A percentile compares a stretch with the other conserved stretches of the same genome.
Conservation (phyloP, 2,888 invertebrate species). For the Rambutsinella grinnellia region DNA sequence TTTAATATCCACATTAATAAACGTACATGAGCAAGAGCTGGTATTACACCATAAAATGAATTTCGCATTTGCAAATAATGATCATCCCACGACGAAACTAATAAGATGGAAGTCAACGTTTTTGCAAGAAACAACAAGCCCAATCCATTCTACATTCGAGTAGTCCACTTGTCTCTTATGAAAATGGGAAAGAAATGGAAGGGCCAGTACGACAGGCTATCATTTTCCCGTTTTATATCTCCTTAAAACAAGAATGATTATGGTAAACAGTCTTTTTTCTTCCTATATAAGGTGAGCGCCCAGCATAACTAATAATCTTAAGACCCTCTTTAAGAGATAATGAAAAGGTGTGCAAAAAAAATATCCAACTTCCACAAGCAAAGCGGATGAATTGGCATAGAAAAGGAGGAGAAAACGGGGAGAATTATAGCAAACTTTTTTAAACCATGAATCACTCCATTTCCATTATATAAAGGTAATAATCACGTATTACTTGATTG, state of each 20-base stretch:
- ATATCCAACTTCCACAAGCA: neutral
- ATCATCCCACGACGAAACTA: neutral
- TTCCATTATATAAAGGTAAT: conserved; percentile 1
- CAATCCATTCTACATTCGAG: neutral
- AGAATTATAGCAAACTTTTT: neutral
- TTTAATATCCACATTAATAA: neutral
- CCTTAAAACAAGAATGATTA: conserved; percentile 14
- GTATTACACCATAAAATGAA: neutral
- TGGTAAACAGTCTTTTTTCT: neutral
- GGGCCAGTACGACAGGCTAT: conserved; percentile 44
- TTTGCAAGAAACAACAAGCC: no score
- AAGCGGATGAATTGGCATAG: neutral
- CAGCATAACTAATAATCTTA: neutral
- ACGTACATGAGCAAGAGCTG: neutral
- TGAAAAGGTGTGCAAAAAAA: neutral
- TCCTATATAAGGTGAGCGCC: neutral
- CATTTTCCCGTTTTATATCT: conserved; percentile 31
- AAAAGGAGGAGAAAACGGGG: neutral
- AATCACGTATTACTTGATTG: conserved; percentile 44
- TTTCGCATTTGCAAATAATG: neutral
- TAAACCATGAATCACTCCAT: neutral
- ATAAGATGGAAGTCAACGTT: no score
- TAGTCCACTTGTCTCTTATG: conserved; percentile 22
- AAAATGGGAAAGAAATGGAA: conserved; percentile 12
- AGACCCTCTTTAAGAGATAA: neutral